These are phyloP conservation scores for Acanthis flammea DNA, from an alignment of 2,797 vertebrate species.

Conservation along the genomic window DNA sequence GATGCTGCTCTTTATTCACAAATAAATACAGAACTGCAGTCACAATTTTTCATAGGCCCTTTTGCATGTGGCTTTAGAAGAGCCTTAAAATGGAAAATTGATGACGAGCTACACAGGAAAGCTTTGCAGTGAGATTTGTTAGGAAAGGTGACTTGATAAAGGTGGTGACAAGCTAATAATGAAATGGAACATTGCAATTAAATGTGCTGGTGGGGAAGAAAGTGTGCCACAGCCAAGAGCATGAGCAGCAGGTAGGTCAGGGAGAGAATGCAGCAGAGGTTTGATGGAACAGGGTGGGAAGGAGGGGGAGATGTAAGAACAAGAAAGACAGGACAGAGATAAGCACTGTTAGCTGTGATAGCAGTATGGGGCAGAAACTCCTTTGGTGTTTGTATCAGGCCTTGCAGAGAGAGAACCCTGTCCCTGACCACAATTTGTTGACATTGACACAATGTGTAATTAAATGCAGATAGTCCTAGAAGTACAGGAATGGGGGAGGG, in stretches of 20 bases:
- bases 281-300: neutral
- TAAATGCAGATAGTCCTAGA: conserved; percentile 27
- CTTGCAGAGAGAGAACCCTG: neutral
- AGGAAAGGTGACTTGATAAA: conserved; percentile 11
- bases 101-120: neutral
- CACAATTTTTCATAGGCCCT: neutral
- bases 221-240: neutral
- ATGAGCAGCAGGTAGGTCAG: neutral
- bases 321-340: conserved; percentile 22
- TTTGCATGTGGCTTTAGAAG: neutral
- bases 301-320: neutral
- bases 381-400: neutral
- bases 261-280: neutral
- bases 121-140: neutral
- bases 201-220: conserved; percentile 19
- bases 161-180: conserved; percentile 34
- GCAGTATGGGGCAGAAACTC: neutral
- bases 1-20: conserved; percentile 23
- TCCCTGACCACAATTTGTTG: neutral
- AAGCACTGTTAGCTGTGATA: neutral
- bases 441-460: neutral
- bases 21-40: conserved; percentile 5
- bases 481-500: neutral
- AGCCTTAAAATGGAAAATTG: neutral
- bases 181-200: conserved; percentile 37